These are phyloP conservation scores for Volucella inanis DNA, from an alignment of 2,888 invertebrate genomes.

Conservation along the genomic window DNA sequence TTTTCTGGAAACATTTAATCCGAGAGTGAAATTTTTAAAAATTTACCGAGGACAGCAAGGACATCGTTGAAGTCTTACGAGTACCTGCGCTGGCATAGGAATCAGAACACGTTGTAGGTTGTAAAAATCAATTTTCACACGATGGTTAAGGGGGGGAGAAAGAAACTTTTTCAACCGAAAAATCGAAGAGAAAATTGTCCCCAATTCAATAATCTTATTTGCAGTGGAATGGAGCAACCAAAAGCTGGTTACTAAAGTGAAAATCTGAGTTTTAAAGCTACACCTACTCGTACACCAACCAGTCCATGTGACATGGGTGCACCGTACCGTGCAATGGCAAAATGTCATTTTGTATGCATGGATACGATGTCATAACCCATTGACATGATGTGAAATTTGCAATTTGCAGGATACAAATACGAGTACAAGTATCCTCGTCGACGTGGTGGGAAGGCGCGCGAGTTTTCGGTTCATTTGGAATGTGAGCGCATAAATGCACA, in stretches of 20 bases:
- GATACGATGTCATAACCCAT: constrained; percentile 71
- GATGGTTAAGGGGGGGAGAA: not conserved
- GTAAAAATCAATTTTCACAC: constrained; percentile 45
- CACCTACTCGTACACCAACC: not conserved
- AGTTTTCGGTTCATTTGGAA: constrained; percentile 43
- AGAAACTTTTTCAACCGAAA: constrained; percentile 61
- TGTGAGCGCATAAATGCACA: constrained; percentile 22
- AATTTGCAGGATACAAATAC: constrained; percentile 28
- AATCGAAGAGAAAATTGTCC: constrained; percentile 67
- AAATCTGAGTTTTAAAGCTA: constrained; percentile 16
- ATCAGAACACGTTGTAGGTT: constrained; percentile 12
- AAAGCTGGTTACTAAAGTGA: constrained; percentile 25
- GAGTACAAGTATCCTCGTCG: not conserved
- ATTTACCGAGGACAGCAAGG: constrained; percentile 14
- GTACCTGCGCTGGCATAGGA: not conserved
- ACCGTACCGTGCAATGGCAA: not conserved
- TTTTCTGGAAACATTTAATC: constrained; percentile 69
- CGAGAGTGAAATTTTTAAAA: constrained; percentile 50
- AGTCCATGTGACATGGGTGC: constrained; percentile 10
- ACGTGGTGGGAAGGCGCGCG: constrained; percentile 6
- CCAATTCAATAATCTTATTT: constrained; percentile 63
- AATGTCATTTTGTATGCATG: constrained; percentile 67
- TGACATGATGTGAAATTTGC: constrained; percentile 70
- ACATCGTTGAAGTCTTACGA: constrained; percentile 5
- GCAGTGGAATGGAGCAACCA: constrained; percentile 10